Evolutionary conservation across 2,888 invertebrate genomes (phyloP).

Genomic region (Euplexia lucipara): DNA sequence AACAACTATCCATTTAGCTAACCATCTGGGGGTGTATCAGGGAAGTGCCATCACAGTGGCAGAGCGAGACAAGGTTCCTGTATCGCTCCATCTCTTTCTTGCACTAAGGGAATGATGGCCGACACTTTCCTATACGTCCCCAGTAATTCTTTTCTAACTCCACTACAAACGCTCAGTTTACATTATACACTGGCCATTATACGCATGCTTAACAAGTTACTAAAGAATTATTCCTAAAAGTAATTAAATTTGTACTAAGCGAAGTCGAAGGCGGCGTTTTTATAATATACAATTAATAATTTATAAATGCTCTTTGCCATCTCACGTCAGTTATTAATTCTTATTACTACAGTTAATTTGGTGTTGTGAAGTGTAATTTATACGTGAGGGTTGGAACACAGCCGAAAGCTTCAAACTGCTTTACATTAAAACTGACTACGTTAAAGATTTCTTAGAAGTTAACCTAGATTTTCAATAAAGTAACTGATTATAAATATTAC

Average conservation of each 20-base stretch:
- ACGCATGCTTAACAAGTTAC: conserved; percentile 47
- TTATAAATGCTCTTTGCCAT: conserved; percentile 54
- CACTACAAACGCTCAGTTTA: conserved; percentile 54
- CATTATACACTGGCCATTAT: conserved; percentile 55
- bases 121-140: conserved; percentile 13
- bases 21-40: conserved; percentile 10
- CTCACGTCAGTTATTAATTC: conserved; percentile 18
- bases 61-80: not conserved
- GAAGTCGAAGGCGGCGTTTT: conserved; percentile 60
- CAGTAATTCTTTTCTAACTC: conserved; percentile 29
- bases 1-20: conserved; percentile 37
- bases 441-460: too few species aligned
- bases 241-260: conserved; percentile 61
- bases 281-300: conserved; percentile 51
- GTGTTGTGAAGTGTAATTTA: conserved; percentile 23
- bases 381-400: conserved; percentile 7
- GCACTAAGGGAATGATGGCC: conserved; percentile 6
- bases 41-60: not conserved
- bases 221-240: conserved; percentile 56
- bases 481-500: too few species aligned
- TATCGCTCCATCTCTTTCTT: conserved; percentile 16
- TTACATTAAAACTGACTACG: not conserved
- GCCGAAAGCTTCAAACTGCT: conserved; percentile 16
- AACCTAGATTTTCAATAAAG: too few species aligned
- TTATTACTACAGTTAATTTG: conserved; percentile 35